Evolutionary conservation across 2,888 invertebrate genomes (phyloP), one percentile per base, ranked within the genome.

Genomic region (Meteorus cinctellus): DNA sequence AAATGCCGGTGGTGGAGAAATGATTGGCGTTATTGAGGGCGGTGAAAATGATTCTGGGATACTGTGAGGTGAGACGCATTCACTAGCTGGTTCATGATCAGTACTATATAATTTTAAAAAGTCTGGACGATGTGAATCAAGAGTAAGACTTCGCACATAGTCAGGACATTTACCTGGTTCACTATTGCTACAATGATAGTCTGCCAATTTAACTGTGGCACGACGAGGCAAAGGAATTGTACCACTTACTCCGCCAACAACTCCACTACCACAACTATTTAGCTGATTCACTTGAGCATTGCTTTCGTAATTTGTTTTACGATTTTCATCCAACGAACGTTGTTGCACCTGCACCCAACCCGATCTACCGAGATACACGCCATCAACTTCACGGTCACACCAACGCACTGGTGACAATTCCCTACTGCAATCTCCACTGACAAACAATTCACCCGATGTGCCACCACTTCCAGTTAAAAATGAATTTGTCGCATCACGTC

Each of bases 1-100:
- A 85, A 94, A 94, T 12, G 94, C 94, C 12, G 93, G 94, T 0
- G 94, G 94, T 12, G 94, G 94, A 19, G 94, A 94, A 66, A 94
- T 92, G 77, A 94, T 94, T 8, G 94, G 94, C 0, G 94, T 94
- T 16, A 93, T 90, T n/a, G 93, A 92, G 2, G 93, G 93, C 45
- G 93, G 93, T 0, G 93, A 92, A 63, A 89, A 89, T 0, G 90
- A 89, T 77, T 90, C 91, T 0, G 90, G 89, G 8, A 90, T 87
- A 62, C 85, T 86, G 76, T 86, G 87, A 1, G 88, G 87, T 14
- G 90, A 90, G 2, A 90, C 90, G 63, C 90, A 87, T n/a, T 88
- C 82, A 76, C 86, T 87, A 6, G 83, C 79, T 12, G 79, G 83
- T 4, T 86, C 85, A n/a, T 86, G 81, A 87, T 91, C 90, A 74